phyloP scores from a whole-genome alignment of 2,888 invertebrate species.

The Amphipoea oculea region DNA sequence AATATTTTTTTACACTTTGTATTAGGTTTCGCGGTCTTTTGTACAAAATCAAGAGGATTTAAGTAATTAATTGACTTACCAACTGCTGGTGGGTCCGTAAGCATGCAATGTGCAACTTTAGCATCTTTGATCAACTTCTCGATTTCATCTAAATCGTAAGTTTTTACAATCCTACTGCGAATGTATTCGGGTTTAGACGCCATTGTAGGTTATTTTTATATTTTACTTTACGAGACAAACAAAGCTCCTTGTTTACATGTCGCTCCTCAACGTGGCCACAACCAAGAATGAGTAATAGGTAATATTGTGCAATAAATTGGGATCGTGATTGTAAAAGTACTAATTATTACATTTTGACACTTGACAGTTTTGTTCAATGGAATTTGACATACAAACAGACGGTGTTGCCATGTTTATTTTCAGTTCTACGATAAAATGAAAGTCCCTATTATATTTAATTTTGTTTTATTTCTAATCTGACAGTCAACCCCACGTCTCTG shows the following conservation, averaged over 20 bases:
- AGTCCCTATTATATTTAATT: not conserved
- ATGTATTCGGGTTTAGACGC: slow-evolving; percentile 77
- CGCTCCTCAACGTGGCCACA: slow-evolving; percentile 15
- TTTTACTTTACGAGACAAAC: slow-evolving; percentile 4
- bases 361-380: slow-evolving; percentile 25
- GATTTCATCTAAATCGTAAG: slow-evolving; percentile 89
- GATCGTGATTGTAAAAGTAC: not conserved
- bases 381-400: not conserved
- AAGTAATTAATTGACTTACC: slow-evolving; percentile 79
- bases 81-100: slow-evolving; percentile 87
- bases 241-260: slow-evolving; percentile 32
- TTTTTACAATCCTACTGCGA: slow-evolving; percentile 83
- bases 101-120: slow-evolving; percentile 91
- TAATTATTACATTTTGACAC: slow-evolving; percentile 38
- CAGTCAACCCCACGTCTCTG: too few relatives aligned
- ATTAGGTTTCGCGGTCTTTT: not conserved
- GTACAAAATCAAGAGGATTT: not conserved
- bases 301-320: slow-evolving; percentile 55
- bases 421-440: not conserved
- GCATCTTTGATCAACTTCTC: slow-evolving; percentile 88
- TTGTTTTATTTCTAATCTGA: too few relatives aligned
- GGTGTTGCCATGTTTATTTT: slow-evolving; percentile 5
- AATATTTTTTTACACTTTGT: not conserved
- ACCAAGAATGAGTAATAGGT: slow-evolving; percentile 6
- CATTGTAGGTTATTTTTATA: slow-evolving; percentile 71